These are phyloP conservation scores for Lampris megalopsis DNA, from an alignment of 2,113 vertebrate genomes.

Conservation along the genomic window DNA sequence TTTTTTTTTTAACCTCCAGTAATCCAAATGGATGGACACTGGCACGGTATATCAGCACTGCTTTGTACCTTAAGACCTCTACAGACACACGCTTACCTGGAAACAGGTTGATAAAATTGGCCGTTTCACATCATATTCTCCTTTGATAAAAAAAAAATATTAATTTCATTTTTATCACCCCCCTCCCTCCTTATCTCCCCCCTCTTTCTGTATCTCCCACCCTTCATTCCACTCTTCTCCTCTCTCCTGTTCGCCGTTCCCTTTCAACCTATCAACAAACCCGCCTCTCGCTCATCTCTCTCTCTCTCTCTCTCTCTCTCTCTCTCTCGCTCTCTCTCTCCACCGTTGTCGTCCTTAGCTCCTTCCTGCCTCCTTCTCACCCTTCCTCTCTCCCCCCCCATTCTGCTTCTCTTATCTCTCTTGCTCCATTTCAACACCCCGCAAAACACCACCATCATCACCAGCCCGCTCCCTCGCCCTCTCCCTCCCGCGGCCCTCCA, in stretches of 20 bases:
- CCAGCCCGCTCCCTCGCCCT: constrained; percentile 5
- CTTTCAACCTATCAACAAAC: constrained; percentile 51
- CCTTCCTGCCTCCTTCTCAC: constrained; percentile 36
- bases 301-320: constrained; percentile 40
- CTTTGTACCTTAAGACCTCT: constrained; percentile 2
- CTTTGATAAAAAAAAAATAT: constrained; percentile 52
- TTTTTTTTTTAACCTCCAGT: too few relatives aligned
- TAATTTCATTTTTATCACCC: constrained; percentile 55
- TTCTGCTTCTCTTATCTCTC: constrained; percentile 64
- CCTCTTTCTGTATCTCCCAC: constrained; percentile 26
- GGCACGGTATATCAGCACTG: not conserved
- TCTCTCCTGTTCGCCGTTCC: constrained; percentile 46
- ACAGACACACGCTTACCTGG: constrained; percentile 28
- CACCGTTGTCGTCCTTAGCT: not conserved
- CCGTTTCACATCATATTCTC: constrained; percentile 42
- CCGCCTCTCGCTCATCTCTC: constrained; percentile 47
- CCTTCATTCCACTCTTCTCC: constrained; percentile 44
- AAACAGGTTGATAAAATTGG: constrained; percentile 39
- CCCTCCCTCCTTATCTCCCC: constrained; percentile 32
- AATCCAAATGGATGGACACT: too few relatives aligned
- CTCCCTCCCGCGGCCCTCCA: constrained; percentile 44
- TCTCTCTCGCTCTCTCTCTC: constrained; percentile 58
- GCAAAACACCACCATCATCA: not conserved
- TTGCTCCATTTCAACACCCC: constrained; percentile 48
- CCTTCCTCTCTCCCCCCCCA: constrained; percentile 68